Evolutionary conservation across 2,113 vertebrate genomes (phyloP).

Genomic region (Nematolebias whitei): DNA sequence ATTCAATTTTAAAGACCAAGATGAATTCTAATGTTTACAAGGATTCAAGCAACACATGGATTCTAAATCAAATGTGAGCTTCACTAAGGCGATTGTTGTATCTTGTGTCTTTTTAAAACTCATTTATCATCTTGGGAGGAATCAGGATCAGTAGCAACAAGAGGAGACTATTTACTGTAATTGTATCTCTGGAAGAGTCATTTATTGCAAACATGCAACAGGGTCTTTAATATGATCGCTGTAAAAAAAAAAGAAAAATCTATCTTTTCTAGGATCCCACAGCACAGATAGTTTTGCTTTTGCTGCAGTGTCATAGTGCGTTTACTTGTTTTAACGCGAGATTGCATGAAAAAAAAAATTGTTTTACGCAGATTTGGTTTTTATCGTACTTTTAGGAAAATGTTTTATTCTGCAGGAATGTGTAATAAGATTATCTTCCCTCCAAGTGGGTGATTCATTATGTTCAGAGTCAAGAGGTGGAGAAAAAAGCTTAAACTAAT

Average conservation of each 20-base stretch:
- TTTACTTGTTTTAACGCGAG: background rate
- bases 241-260: background rate
- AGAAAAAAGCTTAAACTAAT: constrained; percentile 6
- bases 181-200: constrained; percentile 15
- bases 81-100: constrained; percentile 11
- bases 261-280: background rate
- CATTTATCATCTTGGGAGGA: constrained; percentile 1
- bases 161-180: constrained; percentile 14
- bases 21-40: background rate
- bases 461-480: background rate
- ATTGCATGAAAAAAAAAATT: background rate
- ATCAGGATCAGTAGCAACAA: constrained; percentile 7
- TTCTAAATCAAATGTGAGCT: constrained; percentile 10
- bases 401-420: constrained; percentile 3
- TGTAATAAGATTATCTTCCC: constrained; percentile 18
- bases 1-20: no score
- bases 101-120: constrained; percentile 2
- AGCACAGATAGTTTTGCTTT: background rate
- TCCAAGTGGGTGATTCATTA: constrained; percentile 15
- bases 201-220: constrained; percentile 27
- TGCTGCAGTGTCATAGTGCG: background rate
- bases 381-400: background rate
- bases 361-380: background rate
- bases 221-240: constrained; percentile 5
- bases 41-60: background rate